These are phyloP conservation scores for Podotricha telesiphe DNA, from an alignment of 2,888 invertebrate genomes.

Conservation along the genomic window DNA sequence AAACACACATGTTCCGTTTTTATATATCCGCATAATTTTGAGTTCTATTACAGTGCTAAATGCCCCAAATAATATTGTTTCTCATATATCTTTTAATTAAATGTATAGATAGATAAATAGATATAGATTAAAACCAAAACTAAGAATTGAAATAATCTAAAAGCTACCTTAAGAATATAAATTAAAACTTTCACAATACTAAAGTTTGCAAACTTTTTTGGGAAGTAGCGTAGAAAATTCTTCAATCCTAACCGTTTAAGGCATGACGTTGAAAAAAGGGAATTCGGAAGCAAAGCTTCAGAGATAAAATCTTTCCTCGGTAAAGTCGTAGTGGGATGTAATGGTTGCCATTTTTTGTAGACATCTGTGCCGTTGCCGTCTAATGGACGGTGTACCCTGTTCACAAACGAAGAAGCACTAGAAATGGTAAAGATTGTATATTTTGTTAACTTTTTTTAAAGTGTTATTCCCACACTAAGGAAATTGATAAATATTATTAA, in stretches of 20 bases:
- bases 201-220: conserved; percentile 4
- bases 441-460: background rate
- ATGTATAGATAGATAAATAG: too few species aligned
- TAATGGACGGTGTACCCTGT: conserved; percentile 29
- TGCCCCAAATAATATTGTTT: too few species aligned
- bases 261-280: conserved; percentile 24
- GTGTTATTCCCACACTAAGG: too few species aligned
- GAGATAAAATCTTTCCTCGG: conserved; percentile 34
- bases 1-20: too few species aligned
- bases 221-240: background rate
- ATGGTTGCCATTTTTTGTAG: conserved; percentile 30
- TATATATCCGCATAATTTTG: too few species aligned
- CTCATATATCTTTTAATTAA: too few species aligned
- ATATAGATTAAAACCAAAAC: background rate
- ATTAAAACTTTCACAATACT: conserved; percentile 16
- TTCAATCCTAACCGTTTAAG: conserved; percentile 20
- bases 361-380: conserved; percentile 25
- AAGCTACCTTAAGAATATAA: background rate
- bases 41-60: too few species aligned
- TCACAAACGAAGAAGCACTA: background rate
- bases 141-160: background rate
- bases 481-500: too few species aligned
- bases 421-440: background rate
- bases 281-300: conserved; percentile 27
- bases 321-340: conserved; percentile 28